Evolutionary conservation across 2,888 invertebrate species (phyloP).

Genomic region (Calameuta filiformis): DNA sequence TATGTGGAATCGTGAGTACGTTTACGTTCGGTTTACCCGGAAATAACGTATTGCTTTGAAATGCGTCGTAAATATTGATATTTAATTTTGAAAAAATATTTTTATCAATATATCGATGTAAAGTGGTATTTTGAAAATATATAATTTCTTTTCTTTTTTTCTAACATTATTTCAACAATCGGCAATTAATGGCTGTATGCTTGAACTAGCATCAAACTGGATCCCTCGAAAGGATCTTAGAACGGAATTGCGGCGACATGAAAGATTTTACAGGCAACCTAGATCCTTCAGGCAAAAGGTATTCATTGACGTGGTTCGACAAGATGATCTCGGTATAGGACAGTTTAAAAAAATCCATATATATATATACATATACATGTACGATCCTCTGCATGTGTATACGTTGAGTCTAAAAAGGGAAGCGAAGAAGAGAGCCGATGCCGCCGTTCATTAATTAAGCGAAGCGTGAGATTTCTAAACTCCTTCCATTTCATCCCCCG

Average conservation of each 20-base stretch:
- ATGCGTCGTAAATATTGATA: background rate
- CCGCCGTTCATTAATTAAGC: conserved; percentile 62
- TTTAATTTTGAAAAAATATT: background rate
- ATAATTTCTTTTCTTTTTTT: background rate
- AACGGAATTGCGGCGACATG: conserved; percentile 42
- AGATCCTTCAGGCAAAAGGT: background rate
- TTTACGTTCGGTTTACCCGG: background rate
- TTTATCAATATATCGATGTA: background rate
- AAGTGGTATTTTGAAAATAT: background rate
- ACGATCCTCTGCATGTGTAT: no score
- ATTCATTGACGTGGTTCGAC: background rate
- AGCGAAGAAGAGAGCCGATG: conserved; percentile 29
- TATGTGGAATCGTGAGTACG: background rate
- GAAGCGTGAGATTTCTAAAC: conserved; percentile 61
- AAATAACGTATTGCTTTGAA: background rate
- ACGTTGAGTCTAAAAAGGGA: conserved; percentile 34
- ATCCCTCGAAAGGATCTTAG: background rate
- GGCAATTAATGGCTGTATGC: background rate
- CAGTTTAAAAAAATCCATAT: background rate
- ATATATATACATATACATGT: background rate
- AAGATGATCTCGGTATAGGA: conserved; percentile 2
- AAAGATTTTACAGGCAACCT: conserved; percentile 34
- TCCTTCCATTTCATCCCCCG: conserved; percentile 21
- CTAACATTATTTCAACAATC: background rate
- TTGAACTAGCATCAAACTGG: background rate